Conservation (phyloP, 2,113 vertebrate species). For the Clarias magur region DNA sequence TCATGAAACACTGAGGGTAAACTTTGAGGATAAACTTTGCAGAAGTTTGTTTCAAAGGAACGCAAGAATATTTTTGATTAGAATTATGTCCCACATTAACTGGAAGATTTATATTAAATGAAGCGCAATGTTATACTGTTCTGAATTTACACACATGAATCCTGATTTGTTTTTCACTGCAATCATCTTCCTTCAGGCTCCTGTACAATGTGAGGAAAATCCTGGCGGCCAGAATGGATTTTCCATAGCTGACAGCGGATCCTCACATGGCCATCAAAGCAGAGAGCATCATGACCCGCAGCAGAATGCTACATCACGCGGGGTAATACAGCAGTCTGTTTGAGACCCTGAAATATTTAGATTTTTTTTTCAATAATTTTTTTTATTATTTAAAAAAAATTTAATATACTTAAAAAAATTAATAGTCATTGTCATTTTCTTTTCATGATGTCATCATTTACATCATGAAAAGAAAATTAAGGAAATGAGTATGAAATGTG, state of each 20-base stretch:
- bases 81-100: not conserved
- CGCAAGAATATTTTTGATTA: too few species aligned
- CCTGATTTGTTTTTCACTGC: not conserved
- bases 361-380: too few species aligned
- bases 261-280: not conserved
- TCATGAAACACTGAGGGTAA: not conserved
- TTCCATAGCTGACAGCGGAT: not conserved
- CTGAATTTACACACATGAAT: not conserved
- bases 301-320: too few species aligned
- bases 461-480: too few species aligned
- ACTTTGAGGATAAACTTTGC: not conserved
- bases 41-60: not conserved
- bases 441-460: too few species aligned
- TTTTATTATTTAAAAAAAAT: too few species aligned
- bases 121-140: not conserved
- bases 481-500: too few species aligned
- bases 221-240: not conserved
- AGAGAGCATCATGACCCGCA: not conserved
- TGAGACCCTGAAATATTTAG: too few species aligned
- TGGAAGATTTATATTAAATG: not conserved
- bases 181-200: not conserved
- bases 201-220: conserved; percentile 7
- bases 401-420: too few species aligned
- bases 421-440: too few species aligned
- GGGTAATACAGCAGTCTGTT: not conserved